Evolutionary conservation across 2,797 vertebrate species (phyloP), one percentile per base, ranked within the genome.

Genomic region (Amniataba percoides): DNA sequence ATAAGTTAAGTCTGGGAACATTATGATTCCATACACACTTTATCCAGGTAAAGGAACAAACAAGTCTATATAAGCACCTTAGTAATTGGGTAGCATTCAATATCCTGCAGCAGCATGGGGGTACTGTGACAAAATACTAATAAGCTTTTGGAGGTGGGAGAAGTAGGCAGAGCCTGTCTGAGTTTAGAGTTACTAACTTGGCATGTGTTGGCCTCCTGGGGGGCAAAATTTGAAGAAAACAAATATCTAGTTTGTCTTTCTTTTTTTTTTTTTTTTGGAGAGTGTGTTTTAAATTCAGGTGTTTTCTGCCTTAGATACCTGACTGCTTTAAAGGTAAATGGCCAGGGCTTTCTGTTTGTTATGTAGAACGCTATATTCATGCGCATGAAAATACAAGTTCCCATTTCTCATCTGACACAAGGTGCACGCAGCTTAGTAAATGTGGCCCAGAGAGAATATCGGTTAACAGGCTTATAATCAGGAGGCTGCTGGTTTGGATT

Each of bases 61-160:
- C 83, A 89, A 75, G 77, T 78, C 84, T 81, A 69, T 78, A 77
- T 86, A 83, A 88, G 70, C 71, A 63, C 72, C 71, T 71, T 71
- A 65, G 81, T 90, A 91, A 92, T 87, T 88, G 88, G 85, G 79
- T 78, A 77, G 70, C 74, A 83, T 88, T 91, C 85, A 88, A 86
- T 90, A 84, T 81, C 88, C 87, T 77, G 80, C 78, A 90, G 90
- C 84, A 78, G 73, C 77, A 79, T 69, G 57, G 60, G 70, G 82
- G 74, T 52, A 71, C 86, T 87, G 83, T 86, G 88, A 88, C 85
- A 87, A 89, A 80, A 90, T 87, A 85, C 84, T 91, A 92, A 91
- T 90, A 83, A 76, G 90, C 82, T 87, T 88, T 83, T 63, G 56
- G 74, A 78, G 61, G 76, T 67, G 65, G 80, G 62, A 83, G 82